These are phyloP conservation scores for Fabriciana adippe DNA, from an alignment of 2,888 invertebrate genomes.

Conservation along the genomic window DNA sequence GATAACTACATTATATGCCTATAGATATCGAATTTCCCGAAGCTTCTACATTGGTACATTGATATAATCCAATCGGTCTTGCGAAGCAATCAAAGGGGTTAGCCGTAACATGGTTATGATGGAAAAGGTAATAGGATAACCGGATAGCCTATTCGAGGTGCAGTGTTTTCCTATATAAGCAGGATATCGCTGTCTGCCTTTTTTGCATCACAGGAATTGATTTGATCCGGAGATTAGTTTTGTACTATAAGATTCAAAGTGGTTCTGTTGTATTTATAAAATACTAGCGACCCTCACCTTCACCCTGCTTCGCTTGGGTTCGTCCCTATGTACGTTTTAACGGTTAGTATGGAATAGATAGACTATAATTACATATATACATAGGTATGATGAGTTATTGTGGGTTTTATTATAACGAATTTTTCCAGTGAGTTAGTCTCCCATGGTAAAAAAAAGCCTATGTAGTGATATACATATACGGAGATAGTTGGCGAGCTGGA, in stretches of 20 bases:
- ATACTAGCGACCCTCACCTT: too few species aligned
- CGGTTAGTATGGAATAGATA: too few species aligned
- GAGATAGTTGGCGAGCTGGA: too few species aligned
- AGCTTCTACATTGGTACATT: slow-evolving; percentile 17
- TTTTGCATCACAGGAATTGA: slow-evolving; percentile 21
- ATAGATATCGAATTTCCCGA: slow-evolving; percentile 6
- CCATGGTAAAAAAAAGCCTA: too few species aligned
- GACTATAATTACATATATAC: too few species aligned
- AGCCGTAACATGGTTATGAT: slow-evolving; percentile 36
- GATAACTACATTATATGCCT: neutral
- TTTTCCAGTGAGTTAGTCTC: too few species aligned
- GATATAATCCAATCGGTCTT: slow-evolving; percentile 36
- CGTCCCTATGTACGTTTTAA: too few species aligned
- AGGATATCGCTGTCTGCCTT: slow-evolving; percentile 59
- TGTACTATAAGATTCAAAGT: neutral
- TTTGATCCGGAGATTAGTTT: slow-evolving; percentile 1
- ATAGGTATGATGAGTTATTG: too few species aligned
- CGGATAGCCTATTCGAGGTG: slow-evolving; percentile 27
- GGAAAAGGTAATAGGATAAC: slow-evolving; percentile 40
- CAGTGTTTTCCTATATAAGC: slow-evolving; percentile 47
- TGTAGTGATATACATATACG: too few species aligned
- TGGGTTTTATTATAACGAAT: too few species aligned
- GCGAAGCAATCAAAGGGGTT: slow-evolving; percentile 36
- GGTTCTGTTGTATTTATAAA: neutral
- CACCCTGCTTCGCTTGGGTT: too few species aligned